These are phyloP conservation scores for Thera obeliscata DNA, from an alignment of 2,888 invertebrate genomes.

Conservation along the genomic window DNA sequence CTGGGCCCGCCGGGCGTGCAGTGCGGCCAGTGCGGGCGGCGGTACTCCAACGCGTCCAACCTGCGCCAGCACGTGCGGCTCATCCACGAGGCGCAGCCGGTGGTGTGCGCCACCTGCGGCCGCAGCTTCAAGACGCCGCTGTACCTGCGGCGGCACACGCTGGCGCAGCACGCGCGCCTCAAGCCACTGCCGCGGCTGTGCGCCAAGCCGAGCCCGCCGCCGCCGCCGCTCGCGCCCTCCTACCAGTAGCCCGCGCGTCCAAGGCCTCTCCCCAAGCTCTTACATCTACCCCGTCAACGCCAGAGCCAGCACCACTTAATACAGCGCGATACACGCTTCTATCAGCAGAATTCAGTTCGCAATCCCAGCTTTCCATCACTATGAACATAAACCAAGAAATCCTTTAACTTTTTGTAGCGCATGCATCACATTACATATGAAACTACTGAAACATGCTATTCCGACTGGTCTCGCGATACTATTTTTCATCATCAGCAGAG, in stretches of 20 bases:
- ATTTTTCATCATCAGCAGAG: not conserved
- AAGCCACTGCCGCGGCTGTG: constrained; percentile 44
- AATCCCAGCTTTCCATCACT: not conserved
- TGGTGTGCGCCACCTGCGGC: constrained; percentile 88
- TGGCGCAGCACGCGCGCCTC: constrained; percentile 86
- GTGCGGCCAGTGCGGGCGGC: constrained; percentile 88
- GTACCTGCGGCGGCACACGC: constrained; percentile 90
- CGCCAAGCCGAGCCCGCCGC: constrained; percentile 51
- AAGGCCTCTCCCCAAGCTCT: constrained; percentile 36
- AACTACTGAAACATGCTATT: too few relatives aligned
- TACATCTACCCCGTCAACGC: not conserved
- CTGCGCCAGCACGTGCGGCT: constrained; percentile 90
- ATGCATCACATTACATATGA: not conserved
- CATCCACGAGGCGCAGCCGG: constrained; percentile 89
- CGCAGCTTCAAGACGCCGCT: constrained; percentile 91
- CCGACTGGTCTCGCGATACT: not conserved
- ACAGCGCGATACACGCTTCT: not conserved
- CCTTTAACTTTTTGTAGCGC: not conserved
- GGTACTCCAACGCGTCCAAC: constrained; percentile 89
- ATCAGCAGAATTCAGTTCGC: not conserved
- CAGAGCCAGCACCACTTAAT: not conserved
- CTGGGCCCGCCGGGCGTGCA: constrained; percentile 64
- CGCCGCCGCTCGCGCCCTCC: constrained; percentile 47
- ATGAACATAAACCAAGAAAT: not conserved
- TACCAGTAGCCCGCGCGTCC: constrained; percentile 38